A percentile compares a stretch with the other conserved stretches of the same genome.
phyloP scores from a whole-genome alignment of 2,888 invertebrate species.

The Cerastoderma edule region DNA sequence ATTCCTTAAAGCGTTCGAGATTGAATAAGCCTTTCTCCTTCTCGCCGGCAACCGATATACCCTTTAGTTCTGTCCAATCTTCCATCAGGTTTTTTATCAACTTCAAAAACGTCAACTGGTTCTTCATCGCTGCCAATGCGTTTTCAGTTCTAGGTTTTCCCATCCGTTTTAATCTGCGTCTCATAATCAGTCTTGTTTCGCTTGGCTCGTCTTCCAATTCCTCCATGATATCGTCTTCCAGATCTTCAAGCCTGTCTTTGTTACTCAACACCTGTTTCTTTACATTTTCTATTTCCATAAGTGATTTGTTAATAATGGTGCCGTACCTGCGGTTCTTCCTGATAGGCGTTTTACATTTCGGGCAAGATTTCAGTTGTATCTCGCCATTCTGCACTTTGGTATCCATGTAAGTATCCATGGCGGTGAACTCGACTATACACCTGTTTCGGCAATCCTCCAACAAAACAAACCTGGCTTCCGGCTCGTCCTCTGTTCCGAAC shows the following conservation, averaged over 20 bases:
- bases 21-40: slow-evolving; percentile 16
- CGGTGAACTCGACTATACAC: slow-evolving; percentile 82
- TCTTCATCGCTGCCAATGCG: slow-evolving; percentile 46
- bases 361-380: slow-evolving; percentile 85
- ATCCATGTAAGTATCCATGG: slow-evolving; percentile 82
- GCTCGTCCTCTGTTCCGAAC: slow-evolving; percentile 86
- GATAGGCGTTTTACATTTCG: slow-evolving; percentile 87
- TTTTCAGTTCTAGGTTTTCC: slow-evolving; percentile 41
- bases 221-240: slow-evolving; percentile 32
- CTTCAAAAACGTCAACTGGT: slow-evolving; percentile 42
- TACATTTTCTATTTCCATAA: slow-evolving; percentile 81
- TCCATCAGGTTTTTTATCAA: slow-evolving; percentile 24
- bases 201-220: slow-evolving; percentile 72
- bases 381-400: slow-evolving; percentile 83
- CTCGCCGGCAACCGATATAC: slow-evolving; percentile 15
- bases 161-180: slow-evolving; percentile 27
- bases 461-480: slow-evolving; percentile 84
- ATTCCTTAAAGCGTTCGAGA: slow-evolving; percentile 39
- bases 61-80: slow-evolving; percentile 41
- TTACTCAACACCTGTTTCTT: slow-evolving; percentile 63
- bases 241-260: slow-evolving; percentile 28
- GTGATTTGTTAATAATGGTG: slow-evolving; percentile 84
- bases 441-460: slow-evolving; percentile 74
- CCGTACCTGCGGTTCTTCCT: slow-evolving; percentile 87
- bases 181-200: slow-evolving; percentile 18